Percentiles rank a stretch among this genome's conserved stretches.
phyloP scores from a whole-genome alignment of 2,888 invertebrate species.

The Poecilus cupreus region DNA sequence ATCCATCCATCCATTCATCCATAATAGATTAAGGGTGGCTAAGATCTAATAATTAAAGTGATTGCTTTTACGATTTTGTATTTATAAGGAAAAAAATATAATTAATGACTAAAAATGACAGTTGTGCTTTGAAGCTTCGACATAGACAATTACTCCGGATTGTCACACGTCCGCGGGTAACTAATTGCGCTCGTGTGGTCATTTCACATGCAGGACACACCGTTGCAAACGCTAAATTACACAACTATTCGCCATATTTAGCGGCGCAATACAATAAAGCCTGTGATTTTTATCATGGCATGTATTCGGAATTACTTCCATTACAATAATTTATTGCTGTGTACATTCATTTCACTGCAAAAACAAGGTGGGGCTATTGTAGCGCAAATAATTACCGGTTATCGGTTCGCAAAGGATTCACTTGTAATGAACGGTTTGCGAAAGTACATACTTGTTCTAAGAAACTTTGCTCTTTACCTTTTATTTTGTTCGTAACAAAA shows the following conservation, averaged over 20 bases:
- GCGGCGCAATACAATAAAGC: slow-evolving; percentile 56
- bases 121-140: background rate
- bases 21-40: no score
- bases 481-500: no score
- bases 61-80: slow-evolving; percentile 4
- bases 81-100: background rate
- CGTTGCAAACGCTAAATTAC: slow-evolving; percentile 46
- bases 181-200: slow-evolving; percentile 35
- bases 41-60: background rate
- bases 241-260: slow-evolving; percentile 62
- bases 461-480: no score
- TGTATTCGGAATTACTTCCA: slow-evolving; percentile 57
- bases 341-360: slow-evolving; percentile 41
- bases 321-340: slow-evolving; percentile 59
- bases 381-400: slow-evolving; percentile 25
- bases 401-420: slow-evolving; percentile 10
- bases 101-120: slow-evolving; percentile 28
- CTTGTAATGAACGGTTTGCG: background rate
- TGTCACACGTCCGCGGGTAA: slow-evolving; percentile 43
- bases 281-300: slow-evolving; percentile 59
- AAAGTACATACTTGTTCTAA: background rate
- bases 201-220: slow-evolving; percentile 57
- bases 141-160: slow-evolving; percentile 29
- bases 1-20: no score
- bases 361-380: slow-evolving; percentile 23